A percentile compares a stretch with the other conserved stretches of the same genome.
These are phyloP conservation scores for Rhynchopsitta pachyrhyncha DNA, from an alignment of 2,113 vertebrate species.

Conservation along the genomic window DNA sequence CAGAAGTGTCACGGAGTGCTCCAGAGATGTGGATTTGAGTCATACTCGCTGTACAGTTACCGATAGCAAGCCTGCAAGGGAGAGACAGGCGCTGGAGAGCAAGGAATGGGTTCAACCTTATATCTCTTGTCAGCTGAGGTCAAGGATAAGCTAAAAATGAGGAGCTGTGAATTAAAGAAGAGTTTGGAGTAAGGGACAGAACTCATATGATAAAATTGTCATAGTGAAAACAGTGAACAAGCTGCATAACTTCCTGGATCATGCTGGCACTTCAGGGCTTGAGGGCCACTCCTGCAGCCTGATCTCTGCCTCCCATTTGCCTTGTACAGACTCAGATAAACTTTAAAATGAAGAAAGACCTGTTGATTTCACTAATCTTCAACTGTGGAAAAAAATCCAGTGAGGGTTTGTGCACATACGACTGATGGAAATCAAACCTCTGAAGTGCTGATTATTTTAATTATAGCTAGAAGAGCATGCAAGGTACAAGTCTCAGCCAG, in stretches of 20 bases:
- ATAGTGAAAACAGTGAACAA: background rate
- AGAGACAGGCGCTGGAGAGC: background rate
- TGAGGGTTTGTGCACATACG: background rate
- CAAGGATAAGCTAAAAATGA: background rate
- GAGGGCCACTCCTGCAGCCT: background rate
- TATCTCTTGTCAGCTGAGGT: background rate
- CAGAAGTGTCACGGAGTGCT: background rate
- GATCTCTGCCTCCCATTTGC: background rate
- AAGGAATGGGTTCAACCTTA: background rate
- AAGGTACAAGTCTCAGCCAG: background rate
- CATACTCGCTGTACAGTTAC: background rate
- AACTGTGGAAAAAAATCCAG: background rate
- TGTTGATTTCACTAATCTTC: background rate
- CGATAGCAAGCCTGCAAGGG: background rate
- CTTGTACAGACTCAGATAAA: background rate
- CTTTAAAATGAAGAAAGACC: background rate
- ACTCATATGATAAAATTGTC: background rate
- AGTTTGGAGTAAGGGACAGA: background rate
- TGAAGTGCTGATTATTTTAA: constrained; percentile 45
- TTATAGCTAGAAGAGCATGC: background rate
- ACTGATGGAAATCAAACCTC: constrained; percentile 33
- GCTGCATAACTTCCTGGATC: background rate
- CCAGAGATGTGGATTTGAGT: background rate
- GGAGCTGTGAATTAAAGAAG: background rate
- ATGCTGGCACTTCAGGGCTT: background rate